Percentiles rank a stretch among this genome's conserved stretches.
Conservation (phyloP, 2,888 invertebrate species). For the Glyphotaelius pellucidus region DNA sequence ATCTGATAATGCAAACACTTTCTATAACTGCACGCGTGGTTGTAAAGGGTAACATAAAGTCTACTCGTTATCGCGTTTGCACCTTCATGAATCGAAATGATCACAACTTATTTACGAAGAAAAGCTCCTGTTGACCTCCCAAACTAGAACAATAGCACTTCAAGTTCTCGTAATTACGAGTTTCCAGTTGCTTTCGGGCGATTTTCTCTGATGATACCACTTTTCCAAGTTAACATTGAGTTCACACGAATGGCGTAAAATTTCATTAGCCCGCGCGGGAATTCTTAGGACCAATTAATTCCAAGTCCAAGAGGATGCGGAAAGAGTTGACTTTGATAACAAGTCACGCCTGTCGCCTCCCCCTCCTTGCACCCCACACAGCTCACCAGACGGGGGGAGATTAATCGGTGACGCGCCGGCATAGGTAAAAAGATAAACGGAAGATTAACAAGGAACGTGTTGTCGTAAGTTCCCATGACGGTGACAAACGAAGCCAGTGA, state of each 20-base stretch:
- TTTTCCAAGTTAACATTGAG: conserved; percentile 33
- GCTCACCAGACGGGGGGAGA: not conserved
- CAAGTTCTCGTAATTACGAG: not conserved
- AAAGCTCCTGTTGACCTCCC: not conserved
- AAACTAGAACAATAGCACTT: not conserved
- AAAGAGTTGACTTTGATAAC: not conserved
- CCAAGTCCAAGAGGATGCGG: not conserved
- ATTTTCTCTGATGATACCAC: not conserved
- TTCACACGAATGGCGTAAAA: conserved; percentile 29
- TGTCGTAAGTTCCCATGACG: not conserved
- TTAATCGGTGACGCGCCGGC: not conserved
- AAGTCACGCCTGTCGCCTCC: not conserved
- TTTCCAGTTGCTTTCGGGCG: not conserved
- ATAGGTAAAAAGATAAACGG: not conserved
- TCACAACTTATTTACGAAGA: too few relatives aligned
- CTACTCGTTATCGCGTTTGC: not conserved
- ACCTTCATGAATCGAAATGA: not conserved
- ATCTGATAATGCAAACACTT: not conserved
- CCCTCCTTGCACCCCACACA: not conserved
- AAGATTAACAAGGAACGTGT: conserved; percentile 2
- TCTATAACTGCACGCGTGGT: not conserved
- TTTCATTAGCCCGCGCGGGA: conserved; percentile 24
- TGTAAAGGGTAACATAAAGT: not conserved
- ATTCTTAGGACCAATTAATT: not conserved
- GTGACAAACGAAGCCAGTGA: not conserved